Evolutionary conservation across 2,888 invertebrate genomes (phyloP).

Genomic region (Nezara viridula): DNA sequence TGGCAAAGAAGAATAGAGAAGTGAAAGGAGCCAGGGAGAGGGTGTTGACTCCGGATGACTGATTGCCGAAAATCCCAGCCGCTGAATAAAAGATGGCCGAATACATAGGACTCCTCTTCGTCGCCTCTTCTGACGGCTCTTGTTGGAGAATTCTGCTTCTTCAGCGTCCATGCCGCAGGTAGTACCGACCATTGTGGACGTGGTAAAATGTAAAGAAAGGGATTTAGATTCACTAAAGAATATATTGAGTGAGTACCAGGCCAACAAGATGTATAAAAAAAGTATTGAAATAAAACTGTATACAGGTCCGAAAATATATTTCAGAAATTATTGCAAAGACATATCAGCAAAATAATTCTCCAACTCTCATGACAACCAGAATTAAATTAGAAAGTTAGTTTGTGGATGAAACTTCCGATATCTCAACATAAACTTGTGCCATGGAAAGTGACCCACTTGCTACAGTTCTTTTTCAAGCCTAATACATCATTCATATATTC

Average conservation of each 20-base stretch:
- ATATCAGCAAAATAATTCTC: background rate
- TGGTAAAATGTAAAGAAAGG: background rate
- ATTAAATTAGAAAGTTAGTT: background rate
- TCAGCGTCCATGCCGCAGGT: background rate
- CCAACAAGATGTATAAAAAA: background rate
- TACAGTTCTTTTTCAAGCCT: background rate
- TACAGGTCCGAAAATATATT: background rate
- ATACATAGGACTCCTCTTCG: background rate
- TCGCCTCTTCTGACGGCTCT: background rate
- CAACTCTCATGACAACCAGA: background rate
- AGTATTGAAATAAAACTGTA: background rate
- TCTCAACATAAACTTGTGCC: background rate
- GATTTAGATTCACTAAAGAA: background rate
- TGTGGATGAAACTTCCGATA: background rate
- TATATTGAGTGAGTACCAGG: background rate
- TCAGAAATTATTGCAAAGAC: background rate
- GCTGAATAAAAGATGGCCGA: slow-evolving; percentile 28
- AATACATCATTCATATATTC: background rate
- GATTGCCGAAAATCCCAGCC: slow-evolving; percentile 38
- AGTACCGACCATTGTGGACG: too few species aligned
- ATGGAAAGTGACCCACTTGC: background rate
- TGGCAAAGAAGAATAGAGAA: slow-evolving; percentile 2
- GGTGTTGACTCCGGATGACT: slow-evolving; percentile 44
- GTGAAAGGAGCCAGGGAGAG: slow-evolving; percentile 36
- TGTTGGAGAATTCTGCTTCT: background rate